Evolutionary conservation across 2,888 invertebrate genomes (phyloP).

Genomic region (Uloborus plumipes): DNA sequence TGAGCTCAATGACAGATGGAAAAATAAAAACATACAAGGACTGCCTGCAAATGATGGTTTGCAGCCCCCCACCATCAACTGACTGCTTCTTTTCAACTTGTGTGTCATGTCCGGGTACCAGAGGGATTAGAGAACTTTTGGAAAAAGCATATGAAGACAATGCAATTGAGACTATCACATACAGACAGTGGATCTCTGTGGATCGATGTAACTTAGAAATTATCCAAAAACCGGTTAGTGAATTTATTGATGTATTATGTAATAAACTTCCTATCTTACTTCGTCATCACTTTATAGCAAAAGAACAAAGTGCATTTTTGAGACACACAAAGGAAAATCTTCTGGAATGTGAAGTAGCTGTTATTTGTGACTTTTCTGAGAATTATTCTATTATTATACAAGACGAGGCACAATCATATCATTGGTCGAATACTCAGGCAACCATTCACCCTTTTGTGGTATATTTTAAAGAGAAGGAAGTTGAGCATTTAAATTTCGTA

Average conservation of each 20-base stretch:
- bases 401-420: constrained; percentile 14
- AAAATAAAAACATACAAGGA: too few species aligned
- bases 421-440: neutral
- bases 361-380: constrained; percentile 9
- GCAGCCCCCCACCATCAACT: too few species aligned
- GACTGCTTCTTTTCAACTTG: neutral
- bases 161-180: neutral
- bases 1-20: too few species aligned
- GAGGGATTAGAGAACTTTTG: neutral
- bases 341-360: neutral
- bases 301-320: neutral
- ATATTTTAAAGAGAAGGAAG: constrained; percentile 14
- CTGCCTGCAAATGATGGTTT: too few species aligned
- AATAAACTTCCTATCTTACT: neutral
- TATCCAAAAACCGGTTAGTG: neutral
- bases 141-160: constrained; percentile 13
- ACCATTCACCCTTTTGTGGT: constrained; percentile 6
- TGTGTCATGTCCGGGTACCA: constrained; percentile 1
- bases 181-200: constrained; percentile 14
- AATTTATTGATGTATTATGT: constrained; percentile 20
- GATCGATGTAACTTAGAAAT: constrained; percentile 13
- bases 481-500: neutral
- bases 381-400: constrained; percentile 6
- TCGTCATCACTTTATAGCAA: neutral
- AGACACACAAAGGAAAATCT: constrained; percentile 3